These are phyloP conservation scores for Plemyria rubiginata DNA, from an alignment of 2,888 invertebrate species.

Conservation along the genomic window DNA sequence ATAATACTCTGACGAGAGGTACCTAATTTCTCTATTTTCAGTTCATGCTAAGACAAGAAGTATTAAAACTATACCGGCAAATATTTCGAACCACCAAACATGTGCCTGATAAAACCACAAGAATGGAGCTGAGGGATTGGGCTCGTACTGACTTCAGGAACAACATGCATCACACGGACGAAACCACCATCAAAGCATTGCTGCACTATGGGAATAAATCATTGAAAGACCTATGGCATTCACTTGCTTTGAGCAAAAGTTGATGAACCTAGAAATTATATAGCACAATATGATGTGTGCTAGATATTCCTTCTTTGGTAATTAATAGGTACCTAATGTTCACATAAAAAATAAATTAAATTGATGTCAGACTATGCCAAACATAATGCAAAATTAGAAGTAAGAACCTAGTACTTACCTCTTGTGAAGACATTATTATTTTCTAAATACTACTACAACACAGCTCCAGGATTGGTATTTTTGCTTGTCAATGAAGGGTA, in stretches of 20 bases:
- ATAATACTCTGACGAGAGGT: too few species aligned
- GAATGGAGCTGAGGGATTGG: conserved; percentile 89
- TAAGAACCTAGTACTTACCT: too few species aligned
- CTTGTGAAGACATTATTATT: too few species aligned
- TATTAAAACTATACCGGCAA: conserved; percentile 89
- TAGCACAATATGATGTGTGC: too few species aligned
- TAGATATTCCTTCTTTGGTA: too few species aligned
- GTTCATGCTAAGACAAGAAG: conserved; percentile 93
- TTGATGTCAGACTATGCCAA: too few species aligned
- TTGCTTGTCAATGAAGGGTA: neutral
- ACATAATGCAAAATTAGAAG: too few species aligned
- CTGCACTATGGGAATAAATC: conserved; percentile 89
- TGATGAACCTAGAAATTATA: conserved; percentile 25
- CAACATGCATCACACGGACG: conserved; percentile 89
- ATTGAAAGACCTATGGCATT: conserved; percentile 87
- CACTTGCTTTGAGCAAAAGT: conserved; percentile 85
- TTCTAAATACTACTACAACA: too few species aligned
- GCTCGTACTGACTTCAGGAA: conserved; percentile 89
- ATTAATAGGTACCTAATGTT: too few species aligned
- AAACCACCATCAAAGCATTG: conserved; percentile 89
- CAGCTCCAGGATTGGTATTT: neutral
- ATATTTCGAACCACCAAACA: conserved; percentile 88
- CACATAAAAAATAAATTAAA: too few species aligned
- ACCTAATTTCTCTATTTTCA: conserved; percentile 79
- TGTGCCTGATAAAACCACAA: conserved; percentile 87